Base-by-base conservation (phyloP, 1,140 invertebrate genomes). In the Antheraea pernyi region DNA sequence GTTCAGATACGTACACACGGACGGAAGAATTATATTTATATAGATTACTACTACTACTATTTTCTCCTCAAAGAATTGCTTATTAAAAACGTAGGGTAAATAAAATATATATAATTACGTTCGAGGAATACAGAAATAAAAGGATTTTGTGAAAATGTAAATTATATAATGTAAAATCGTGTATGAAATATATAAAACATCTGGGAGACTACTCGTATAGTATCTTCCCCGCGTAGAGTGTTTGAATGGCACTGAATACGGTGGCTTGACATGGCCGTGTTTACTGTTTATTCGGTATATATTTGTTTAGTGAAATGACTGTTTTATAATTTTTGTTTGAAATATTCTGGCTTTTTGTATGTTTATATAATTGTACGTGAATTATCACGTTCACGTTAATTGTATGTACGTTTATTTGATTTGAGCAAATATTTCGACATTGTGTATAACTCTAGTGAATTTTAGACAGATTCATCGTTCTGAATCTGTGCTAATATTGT, bases 221-320 rank as follows among this genome's bases (percentile, higher is more conserved):
- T 53, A 53, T 7, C 16, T 53, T 53, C 6, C 5, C 46, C 46
- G 10, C 46, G 11, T 53, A 1, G 46, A 53, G 46, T 53, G 46
- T 53, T 53, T 53, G 46, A 53, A 53, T n/a, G 46, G 11, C 16
- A 16, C 13, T n/a, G 46, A 53, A 53, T 53, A 53, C 16, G 13
- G 46, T 53, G 46, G 46, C 46, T n/a, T 16, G 46, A 53, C 46
- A 7, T 53, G 16, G 11, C 9, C 16, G 11, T n/a, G 46, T 16
- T 53, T 53, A 16, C 46, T 53, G 46, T 53, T n/a, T 53, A 53
- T n/a, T 53, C 46, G 9, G 46, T 53, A n/a, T 53, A 53, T 53
- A 53, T 53, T 53, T 53, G 46, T n/a, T 53, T 16, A 53, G 46
- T 53, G 46, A 53, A 53, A 53, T 53, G 46, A 13, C 46, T 53